Conservation (phyloP, 1,140 invertebrate species). For the Neuroterus valhalla region DNA sequence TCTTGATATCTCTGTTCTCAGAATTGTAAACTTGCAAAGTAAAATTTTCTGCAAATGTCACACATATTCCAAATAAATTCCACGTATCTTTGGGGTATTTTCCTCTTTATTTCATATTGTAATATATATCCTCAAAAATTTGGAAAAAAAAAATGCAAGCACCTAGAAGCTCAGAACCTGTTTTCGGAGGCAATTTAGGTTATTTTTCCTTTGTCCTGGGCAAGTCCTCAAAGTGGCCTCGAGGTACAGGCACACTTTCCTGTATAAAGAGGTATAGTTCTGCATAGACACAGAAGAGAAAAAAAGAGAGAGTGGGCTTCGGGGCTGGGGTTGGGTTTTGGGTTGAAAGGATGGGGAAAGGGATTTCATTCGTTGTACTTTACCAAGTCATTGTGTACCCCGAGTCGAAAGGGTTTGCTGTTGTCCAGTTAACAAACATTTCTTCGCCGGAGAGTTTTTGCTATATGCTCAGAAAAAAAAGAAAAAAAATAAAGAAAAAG, state of each 20-base stretch:
- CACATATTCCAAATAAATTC: too few relatives aligned
- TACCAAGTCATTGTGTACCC: slow-evolving; percentile 22
- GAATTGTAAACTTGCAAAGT: too few relatives aligned
- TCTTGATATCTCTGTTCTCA: too few relatives aligned
- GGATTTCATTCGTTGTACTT: slow-evolving; percentile 7
- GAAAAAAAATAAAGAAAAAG: not conserved
- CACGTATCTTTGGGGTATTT: too few relatives aligned
- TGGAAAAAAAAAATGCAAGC: too few relatives aligned
- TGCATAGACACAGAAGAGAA: not conserved
- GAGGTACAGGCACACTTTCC: slow-evolving; percentile 10
- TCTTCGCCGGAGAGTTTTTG: not conserved
- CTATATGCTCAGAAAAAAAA: not conserved
- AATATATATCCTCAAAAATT: too few relatives aligned
- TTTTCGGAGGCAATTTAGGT: slow-evolving; percentile 3
- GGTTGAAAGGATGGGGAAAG: not conserved
- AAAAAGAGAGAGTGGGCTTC: not conserved
- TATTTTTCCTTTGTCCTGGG: not conserved
- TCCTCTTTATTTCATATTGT: too few relatives aligned
- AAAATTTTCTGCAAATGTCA: too few relatives aligned
- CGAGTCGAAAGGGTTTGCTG: not conserved
- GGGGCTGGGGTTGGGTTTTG: not conserved
- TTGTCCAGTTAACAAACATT: slow-evolving; percentile 16
- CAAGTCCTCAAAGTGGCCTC: slow-evolving; percentile 14
- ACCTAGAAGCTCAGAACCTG: not conserved
- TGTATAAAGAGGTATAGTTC: slow-evolving; percentile 26